These are phyloP conservation scores for Cyphomyrus discorhynchus DNA, from an alignment of 2,113 vertebrate species.

Conservation along the genomic window DNA sequence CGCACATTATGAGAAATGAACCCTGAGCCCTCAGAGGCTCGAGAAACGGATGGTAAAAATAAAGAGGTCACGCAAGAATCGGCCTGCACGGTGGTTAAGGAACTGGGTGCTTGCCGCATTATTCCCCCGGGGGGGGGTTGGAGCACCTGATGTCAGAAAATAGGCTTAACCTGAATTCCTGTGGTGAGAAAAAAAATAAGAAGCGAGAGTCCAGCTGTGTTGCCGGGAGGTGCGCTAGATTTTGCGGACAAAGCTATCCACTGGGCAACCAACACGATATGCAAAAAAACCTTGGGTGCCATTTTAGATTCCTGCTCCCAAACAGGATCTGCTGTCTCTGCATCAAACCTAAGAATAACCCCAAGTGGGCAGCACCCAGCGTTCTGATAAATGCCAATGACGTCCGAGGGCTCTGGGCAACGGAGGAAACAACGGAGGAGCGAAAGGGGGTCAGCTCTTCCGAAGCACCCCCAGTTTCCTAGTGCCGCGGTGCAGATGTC, in stretches of 20 bases:
- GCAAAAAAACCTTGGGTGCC: neutral
- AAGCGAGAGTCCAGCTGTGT: neutral
- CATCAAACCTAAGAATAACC: neutral
- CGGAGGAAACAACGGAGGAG: neutral
- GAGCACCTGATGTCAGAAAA: neutral
- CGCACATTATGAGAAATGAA: neutral
- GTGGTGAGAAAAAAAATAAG: neutral
- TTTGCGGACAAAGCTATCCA: neutral
- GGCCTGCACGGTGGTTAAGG: neutral
- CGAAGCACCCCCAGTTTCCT: neutral
- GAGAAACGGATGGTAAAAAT: neutral
- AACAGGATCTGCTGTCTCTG: neutral
- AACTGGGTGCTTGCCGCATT: neutral
- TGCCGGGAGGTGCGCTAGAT: neutral
- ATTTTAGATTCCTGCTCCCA: neutral
- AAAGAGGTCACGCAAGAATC: neutral
- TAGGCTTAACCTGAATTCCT: neutral
- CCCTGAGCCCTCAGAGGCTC: neutral
- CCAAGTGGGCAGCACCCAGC: neutral
- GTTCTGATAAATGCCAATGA: neutral
- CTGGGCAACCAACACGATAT: neutral
- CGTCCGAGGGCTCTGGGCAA: neutral
- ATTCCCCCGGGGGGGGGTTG: neutral
- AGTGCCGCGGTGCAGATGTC: conserved; percentile 41
- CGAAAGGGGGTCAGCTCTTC: neutral